Base-by-base conservation (phyloP, 2,797 vertebrate species). In the Gobionotothen gibberifrons region DNA sequence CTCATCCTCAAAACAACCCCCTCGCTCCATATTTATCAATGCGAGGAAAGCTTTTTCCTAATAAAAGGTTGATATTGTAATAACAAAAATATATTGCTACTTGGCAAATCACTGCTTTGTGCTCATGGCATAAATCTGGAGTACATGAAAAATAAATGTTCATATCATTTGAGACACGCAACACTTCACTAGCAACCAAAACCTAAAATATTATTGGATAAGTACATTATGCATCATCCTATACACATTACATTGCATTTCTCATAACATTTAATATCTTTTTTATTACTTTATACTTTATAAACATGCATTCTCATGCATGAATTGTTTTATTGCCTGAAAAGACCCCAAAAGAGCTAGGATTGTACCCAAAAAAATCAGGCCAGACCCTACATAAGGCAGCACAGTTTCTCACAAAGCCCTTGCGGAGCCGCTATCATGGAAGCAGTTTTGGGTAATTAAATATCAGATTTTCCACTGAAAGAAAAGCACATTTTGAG, bases 11-110 rank as follows among this genome's bases (percentile, higher is more conserved):
- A 52, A 54, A 76, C 62, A 72, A 73, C 62, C 70, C 70, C 56
- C 72, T 79, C 55, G 58, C 39, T 79, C 66, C 64, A 74, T 83
- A 86, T 82, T 85, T 82, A 79, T 69, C 42, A 69, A 59, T 46
- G 2, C 60, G 54, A 69, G 43, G 42, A 65, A 36, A 69, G 22
- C 53, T 60, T n/a, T 60, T 82, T 76, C 46, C 60, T 53, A 13
- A 42, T 39, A 62, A 62, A 36, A 61, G 14, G 17, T 63, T 76
- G n/a, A 72, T 61, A 48, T 44, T 74, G 56, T 55, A 56, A 49
- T 68, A 82, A 69, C 36, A 47, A 36, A 39, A 36, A 16, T 61
- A 46, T 12, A 32, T 48, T 74, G 65, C 26, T 49, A 14, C 26
- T 60, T 65, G 4, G 19, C 26, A 21, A 52, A 15, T 67, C 22